Conservation (phyloP, 2,113 vertebrate species). For the Ailuropoda melanoleuca region DNA sequence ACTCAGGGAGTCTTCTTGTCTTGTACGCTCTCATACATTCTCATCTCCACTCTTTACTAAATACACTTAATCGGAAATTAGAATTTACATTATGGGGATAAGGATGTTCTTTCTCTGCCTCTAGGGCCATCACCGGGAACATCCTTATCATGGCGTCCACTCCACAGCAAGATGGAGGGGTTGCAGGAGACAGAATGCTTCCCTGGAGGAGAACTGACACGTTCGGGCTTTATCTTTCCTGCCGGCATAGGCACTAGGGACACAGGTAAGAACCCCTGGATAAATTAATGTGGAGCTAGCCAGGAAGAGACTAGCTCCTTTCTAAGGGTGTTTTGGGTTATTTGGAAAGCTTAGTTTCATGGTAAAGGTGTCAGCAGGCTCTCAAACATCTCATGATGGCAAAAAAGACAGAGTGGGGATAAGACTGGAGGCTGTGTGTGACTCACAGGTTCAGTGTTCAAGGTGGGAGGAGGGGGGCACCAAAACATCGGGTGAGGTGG, state of each 20-base stretch:
- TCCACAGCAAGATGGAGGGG: not conserved
- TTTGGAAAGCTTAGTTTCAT: not conserved
- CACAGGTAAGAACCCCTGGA: not conserved
- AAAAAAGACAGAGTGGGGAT: not conserved
- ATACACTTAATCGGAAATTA: conserved; percentile 53
- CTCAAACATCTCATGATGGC: not conserved
- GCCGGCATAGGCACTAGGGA: rapidly evolving
- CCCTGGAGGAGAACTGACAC: not conserved
- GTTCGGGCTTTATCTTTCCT: not conserved
- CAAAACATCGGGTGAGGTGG: not conserved
- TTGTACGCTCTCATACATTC: not conserved
- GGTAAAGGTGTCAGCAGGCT: not conserved
- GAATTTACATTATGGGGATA: not conserved
- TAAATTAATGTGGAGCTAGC: not conserved
- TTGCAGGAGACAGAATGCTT: not conserved
- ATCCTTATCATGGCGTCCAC: not conserved
- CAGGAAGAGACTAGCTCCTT: not conserved
- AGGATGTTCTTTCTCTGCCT: not conserved
- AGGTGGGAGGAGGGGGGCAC: not conserved
- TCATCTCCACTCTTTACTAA: conserved; percentile 41
- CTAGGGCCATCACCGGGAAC: not conserved
- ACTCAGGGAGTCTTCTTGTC: not conserved
- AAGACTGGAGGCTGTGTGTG: no score
- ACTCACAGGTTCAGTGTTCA: not conserved
- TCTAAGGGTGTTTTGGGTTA: not conserved